Evolutionary conservation across 2,797 vertebrate genomes (phyloP).

Genomic region (Eidolon dupreanum): DNA sequence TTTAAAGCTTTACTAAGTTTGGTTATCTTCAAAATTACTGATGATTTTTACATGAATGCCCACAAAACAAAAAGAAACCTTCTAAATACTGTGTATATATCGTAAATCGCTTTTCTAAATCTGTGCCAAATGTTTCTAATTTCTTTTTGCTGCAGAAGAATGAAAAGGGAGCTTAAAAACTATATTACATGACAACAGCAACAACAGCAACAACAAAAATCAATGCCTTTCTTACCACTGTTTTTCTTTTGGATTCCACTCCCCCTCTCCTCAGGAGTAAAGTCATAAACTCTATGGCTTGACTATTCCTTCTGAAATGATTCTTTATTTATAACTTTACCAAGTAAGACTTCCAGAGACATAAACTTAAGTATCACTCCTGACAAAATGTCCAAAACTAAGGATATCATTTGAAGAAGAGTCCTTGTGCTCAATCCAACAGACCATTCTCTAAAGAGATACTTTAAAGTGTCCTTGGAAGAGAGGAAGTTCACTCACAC

Average conservation of each 20-base stretch:
- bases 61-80: neutral
- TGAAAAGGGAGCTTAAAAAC: neutral
- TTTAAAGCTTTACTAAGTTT: neutral
- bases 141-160: neutral
- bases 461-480: slow-evolving; percentile 65
- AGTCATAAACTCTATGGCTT: neutral
- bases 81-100: neutral
- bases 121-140: neutral
- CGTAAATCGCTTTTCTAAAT: neutral
- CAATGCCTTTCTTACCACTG: neutral
- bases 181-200: neutral
- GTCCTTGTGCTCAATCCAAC: neutral
- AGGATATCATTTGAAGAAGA: neutral
- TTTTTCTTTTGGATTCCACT: neutral
- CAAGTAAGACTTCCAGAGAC: neutral
- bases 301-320: neutral
- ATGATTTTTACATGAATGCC: neutral
- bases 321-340: neutral
- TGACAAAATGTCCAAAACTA: neutral
- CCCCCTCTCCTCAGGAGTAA: neutral
- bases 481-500: slow-evolving; percentile 76
- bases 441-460: slow-evolving; percentile 31
- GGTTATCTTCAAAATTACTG: neutral
- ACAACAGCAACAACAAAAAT: neutral
- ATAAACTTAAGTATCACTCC: neutral